A percentile compares a stretch with the other conserved stretches of the same genome.
These are phyloP conservation scores for Tokudaia tokunoshimensis DNA, from an alignment of 2,797 vertebrate genomes.

Conservation along the genomic window DNA sequence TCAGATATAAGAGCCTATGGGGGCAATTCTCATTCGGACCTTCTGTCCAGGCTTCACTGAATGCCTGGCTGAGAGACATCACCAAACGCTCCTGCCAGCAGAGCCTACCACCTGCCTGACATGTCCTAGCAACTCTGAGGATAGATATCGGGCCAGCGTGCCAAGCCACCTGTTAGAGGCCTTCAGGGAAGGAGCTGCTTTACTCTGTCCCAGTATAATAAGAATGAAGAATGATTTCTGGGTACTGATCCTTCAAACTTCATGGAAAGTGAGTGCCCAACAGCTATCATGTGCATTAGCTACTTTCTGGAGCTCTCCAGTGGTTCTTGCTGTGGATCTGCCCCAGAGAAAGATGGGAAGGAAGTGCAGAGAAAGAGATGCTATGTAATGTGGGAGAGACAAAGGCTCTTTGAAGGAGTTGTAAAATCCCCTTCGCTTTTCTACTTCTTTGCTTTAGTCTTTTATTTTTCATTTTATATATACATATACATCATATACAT, in stretches of 20 bases:
- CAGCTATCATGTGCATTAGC: neutral
- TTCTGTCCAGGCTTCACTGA: neutral
- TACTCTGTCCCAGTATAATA: neutral
- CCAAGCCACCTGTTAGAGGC: neutral
- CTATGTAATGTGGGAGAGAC: too few species aligned
- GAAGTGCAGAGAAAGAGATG: too few species aligned
- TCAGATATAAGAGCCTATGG: neutral
- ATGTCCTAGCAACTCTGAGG: neutral
- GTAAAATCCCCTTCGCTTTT: neutral
- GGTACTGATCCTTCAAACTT: neutral
- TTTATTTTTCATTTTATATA: neutral
- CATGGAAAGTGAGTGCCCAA: neutral
- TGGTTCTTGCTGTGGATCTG: too few species aligned
- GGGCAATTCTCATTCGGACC: neutral
- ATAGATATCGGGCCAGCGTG: neutral
- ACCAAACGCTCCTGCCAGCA: neutral
- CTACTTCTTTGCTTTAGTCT: neutral
- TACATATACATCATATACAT: too few species aligned
- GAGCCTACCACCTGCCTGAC: accelerated
- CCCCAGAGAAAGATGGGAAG: too few species aligned
- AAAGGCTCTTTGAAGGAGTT: neutral
- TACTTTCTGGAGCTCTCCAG: neutral
- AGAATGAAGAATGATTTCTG: neutral
- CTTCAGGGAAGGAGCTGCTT: neutral
- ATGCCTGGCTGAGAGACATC: neutral